Conservation (phyloP, 1,140 invertebrate species). For the Pseudomyrmex dendroicus region DNA sequence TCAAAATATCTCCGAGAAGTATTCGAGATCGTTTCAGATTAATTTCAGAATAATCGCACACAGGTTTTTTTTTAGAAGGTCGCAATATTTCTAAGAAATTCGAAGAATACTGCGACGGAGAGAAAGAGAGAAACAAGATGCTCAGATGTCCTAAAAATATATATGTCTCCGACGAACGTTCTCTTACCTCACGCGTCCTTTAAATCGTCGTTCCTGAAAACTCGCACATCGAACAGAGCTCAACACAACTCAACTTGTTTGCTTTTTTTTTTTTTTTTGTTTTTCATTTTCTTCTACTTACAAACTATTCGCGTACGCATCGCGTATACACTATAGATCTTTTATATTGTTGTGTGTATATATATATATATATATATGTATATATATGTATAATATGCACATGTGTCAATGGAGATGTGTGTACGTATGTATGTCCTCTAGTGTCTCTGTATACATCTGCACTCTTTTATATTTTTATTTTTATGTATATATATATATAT, state of each 20-base stretch:
- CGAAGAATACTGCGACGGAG: slow-evolving; percentile 2
- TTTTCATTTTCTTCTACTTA: slow-evolving; percentile 47
- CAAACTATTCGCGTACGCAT: neutral
- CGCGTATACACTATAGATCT: slow-evolving; percentile 48
- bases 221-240: slow-evolving; percentile 46
- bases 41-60: neutral
- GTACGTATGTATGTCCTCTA: slow-evolving; percentile 40
- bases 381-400: slow-evolving; percentile 53
- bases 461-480: neutral
- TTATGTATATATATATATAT: slow-evolving; percentile 41
- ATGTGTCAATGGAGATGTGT: slow-evolving; percentile 55
- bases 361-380: slow-evolving; percentile 48
- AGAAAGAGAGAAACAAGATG: neutral
- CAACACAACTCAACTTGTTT: slow-evolving; percentile 33
- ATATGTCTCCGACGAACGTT: neutral
- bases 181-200: slow-evolving; percentile 25
- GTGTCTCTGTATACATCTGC: slow-evolving; percentile 66
- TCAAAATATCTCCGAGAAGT: neutral
- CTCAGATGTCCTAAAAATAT: slow-evolving; percentile 32
- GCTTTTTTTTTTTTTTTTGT: slow-evolving; percentile 16
- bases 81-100: neutral
- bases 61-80: neutral
- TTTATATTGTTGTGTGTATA: slow-evolving; percentile 28
- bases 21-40: neutral
- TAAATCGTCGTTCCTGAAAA: slow-evolving; percentile 7